phyloP scores from a whole-genome alignment of 1,140 invertebrate genomes.

The Ips nitidus region DNA sequence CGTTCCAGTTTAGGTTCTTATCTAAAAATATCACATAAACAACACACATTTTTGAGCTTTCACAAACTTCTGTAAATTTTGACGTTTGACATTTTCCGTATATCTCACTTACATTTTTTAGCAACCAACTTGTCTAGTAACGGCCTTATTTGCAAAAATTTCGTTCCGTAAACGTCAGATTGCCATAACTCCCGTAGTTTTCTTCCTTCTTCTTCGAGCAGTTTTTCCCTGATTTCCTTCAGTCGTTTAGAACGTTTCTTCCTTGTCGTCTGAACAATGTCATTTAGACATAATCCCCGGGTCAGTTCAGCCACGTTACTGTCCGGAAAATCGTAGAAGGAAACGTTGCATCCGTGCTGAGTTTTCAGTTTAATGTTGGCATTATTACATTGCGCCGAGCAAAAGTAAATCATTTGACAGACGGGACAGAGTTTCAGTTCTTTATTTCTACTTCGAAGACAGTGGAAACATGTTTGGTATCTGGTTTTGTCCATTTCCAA shows the following conservation, averaged over 20 bases:
- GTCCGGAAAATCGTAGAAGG: slow-evolving; percentile 38
- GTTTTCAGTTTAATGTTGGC: slow-evolving; percentile 36
- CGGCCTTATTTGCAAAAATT: slow-evolving; percentile 8
- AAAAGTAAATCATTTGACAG: slow-evolving; percentile 44
- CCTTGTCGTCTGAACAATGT: background rate
- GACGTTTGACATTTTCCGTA: background rate
- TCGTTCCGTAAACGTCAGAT: slow-evolving; percentile 28
- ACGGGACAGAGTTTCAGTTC: slow-evolving; percentile 39
- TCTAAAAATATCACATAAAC: background rate
- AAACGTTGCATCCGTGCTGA: slow-evolving; percentile 36
- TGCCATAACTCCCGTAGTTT: slow-evolving; percentile 23
- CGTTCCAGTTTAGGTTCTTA: slow-evolving; percentile 12
- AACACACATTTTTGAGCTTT: background rate
- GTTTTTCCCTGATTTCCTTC: background rate
- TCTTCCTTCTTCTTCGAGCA: slow-evolving; percentile 15
- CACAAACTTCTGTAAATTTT: background rate
- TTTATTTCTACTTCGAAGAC: slow-evolving; percentile 37
- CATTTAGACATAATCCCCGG: slow-evolving; percentile 5
- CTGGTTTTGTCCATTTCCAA: slow-evolving; percentile 23
- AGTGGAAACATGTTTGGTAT: slow-evolving; percentile 46
- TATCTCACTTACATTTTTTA: background rate
- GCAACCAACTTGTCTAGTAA: slow-evolving; percentile 1
- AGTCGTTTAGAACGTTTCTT: background rate
- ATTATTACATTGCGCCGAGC: slow-evolving; percentile 43
- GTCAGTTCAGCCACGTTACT: background rate